phyloP scores from a whole-genome alignment of 2,888 invertebrate species.

The Macrosoma leucophasiata region DNA sequence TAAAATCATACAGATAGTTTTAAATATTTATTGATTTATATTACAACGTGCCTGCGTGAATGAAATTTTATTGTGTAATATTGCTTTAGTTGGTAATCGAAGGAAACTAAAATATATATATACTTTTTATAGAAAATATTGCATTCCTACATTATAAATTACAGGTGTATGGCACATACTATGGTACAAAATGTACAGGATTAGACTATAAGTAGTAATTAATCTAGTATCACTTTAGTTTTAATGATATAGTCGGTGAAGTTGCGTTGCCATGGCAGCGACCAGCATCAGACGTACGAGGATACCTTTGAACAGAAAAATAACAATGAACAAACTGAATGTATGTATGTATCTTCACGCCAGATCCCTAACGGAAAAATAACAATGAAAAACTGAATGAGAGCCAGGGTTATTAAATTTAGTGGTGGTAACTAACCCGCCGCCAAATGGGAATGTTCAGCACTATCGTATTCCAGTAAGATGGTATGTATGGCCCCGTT shows the following conservation, averaged over 20 bases:
- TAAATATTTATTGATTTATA: slow-evolving; percentile 39
- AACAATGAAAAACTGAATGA: no score
- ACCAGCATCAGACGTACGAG: slow-evolving; percentile 46
- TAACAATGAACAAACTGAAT: no score
- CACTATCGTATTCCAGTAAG: no score
- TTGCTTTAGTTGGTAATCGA: slow-evolving; percentile 57
- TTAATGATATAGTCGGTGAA: slow-evolving; percentile 65
- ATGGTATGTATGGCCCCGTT: no score
- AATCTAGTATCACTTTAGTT: slow-evolving; percentile 73
- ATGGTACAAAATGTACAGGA: slow-evolving; percentile 74
- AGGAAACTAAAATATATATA: slow-evolving; percentile 44
- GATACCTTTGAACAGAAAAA: slow-evolving; percentile 42
- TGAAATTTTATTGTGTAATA: slow-evolving; percentile 64
- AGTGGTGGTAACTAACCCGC: no score
- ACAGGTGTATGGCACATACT: slow-evolving; percentile 70
- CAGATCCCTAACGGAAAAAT: no score
- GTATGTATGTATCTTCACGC: no score
- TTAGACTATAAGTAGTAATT: slow-evolving; percentile 54
- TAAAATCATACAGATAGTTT: slow-evolving; percentile 37
- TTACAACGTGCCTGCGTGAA: slow-evolving; percentile 63
- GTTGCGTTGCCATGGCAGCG: slow-evolving; percentile 42
- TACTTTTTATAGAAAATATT: slow-evolving; percentile 64
- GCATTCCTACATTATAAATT: slow-evolving; percentile 60
- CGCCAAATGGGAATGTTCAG: no score
- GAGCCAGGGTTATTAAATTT: no score